Base-by-base conservation (phyloP, 1,140 invertebrate genomes). In the Drosophila pectinifera region DNA sequence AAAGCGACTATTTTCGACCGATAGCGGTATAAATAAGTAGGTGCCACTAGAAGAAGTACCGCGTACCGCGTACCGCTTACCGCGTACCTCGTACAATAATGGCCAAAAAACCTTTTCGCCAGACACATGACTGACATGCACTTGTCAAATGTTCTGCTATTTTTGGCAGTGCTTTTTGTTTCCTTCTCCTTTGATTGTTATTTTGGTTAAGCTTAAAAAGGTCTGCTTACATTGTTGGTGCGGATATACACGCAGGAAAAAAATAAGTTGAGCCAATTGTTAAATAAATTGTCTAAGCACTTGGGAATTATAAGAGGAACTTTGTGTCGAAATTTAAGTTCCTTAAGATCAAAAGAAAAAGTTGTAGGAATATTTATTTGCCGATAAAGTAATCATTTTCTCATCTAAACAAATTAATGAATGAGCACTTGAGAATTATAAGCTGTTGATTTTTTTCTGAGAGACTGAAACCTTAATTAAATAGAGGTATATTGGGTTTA, bases 81-180 rank as follows among this genome's bases (percentile, higher is more conserved):
- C n/a, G n/a, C n/a, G n/a, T n/a, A 20, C 31, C 45, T 18, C 24
- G 57, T 34, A 75, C 56, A 72, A 78, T 73, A 74, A 42, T 46
- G 54, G 41, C 67, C 42, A 57, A 62, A 36, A 61, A 63, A 55
- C 51, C 59, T 55, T 39, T 51, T 46, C 22, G 45, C 31, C 4
- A 61, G 61, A 53, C 64, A 61, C 57, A 61, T 63, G 61, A 65
- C 64, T 88, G 84, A 88, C 84, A 89, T 88, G 84, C 84, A 88
- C 73, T 84, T 88, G 80, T 88, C 84, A 89, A 89, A 89, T 84
- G 76, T 57, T 53, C 56, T 14, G 46, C 81, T 84, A 84, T 89
- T 84, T 80, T 57, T 84, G 84, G 84, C 70, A 78, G 57, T 57
- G 59, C 31, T 38, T 77, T 75, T 24, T 18, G 39, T 41, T 55